Evolutionary conservation across 1,140 invertebrate genomes (phyloP), one percentile per base, ranked within the genome.

Genomic region (Artemia franciscana): DNA sequence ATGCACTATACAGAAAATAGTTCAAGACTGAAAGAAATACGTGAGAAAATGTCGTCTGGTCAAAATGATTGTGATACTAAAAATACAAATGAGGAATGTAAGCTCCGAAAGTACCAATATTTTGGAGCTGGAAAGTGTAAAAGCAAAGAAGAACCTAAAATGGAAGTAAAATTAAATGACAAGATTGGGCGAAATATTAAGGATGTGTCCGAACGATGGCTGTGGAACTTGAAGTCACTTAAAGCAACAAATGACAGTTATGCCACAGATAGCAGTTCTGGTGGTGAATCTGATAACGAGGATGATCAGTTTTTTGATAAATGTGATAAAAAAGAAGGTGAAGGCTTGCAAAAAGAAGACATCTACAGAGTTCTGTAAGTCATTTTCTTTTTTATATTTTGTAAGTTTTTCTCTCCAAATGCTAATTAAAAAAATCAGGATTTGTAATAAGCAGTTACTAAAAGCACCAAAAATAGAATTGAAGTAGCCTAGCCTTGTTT

Each of bases 211-310:
- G 39, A 51, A 51, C 12, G 21, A 18, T 51, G 39, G 39, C 3
- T 51, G 39, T 51, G 39, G 39, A 51, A 51, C 21, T 51, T 51
- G 39, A 51, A 51, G 39, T 51, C 39, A 18, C 39, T 51, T 15
- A 51, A 51, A 18, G 21, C 39, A 18, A 51, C 39, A 1, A 74
- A 91, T 58, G 91, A 94, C 74, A 91, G 89, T 18, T 91, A 95
- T 76, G 89, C 86, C 15, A 95, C 91, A 15, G 87, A 84, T 18
- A 91, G 88, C 60, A 92, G 88, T 69, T 93, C 90, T 28, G 91
- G 89, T 51, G 88, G 87, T 26, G 91, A 94, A 72, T 92, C 88
- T 68, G 87, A 86, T 74, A 90, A 94, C 75, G 91, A 95, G 73
- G 80, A 51, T 18, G 39, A 12, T 18, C 21, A 51, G 12, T 51